These are phyloP conservation scores for Colius striatus DNA, from an alignment of 2,113 vertebrate species.

Conservation along the genomic window DNA sequence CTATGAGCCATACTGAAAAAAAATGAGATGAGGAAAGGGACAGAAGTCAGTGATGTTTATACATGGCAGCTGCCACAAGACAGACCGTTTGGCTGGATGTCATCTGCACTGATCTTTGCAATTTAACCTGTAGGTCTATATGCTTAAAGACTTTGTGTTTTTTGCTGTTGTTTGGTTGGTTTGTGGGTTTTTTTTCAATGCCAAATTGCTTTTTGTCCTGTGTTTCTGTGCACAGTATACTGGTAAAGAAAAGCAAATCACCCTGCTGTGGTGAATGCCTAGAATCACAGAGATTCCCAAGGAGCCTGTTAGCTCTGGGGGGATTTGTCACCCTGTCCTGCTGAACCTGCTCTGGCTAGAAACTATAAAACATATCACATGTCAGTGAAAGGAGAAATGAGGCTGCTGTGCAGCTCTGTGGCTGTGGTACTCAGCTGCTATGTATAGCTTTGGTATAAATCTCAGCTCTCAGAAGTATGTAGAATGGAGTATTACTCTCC, in stretches of 20 bases:
- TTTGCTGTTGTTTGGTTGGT: neutral
- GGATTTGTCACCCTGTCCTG: neutral
- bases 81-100: neutral
- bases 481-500: neutral
- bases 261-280: neutral
- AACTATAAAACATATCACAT: rapidly evolving
- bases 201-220: neutral
- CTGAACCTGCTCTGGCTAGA: neutral
- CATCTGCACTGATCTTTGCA: neutral
- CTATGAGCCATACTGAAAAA: neutral
- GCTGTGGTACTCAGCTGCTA: rapidly evolving
- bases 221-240: neutral
- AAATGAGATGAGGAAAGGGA: neutral
- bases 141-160: neutral
- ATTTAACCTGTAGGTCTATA: neutral
- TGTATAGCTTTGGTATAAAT: neutral
- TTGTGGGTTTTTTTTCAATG: neutral
- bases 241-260: neutral
- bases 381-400: no score
- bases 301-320: neutral
- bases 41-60: neutral
- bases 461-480: neutral
- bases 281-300: neutral
- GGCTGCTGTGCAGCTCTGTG: neutral
- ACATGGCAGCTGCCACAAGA: neutral